Conservation (phyloP, 2,797 vertebrate species). For the Xenops minutus region DNA sequence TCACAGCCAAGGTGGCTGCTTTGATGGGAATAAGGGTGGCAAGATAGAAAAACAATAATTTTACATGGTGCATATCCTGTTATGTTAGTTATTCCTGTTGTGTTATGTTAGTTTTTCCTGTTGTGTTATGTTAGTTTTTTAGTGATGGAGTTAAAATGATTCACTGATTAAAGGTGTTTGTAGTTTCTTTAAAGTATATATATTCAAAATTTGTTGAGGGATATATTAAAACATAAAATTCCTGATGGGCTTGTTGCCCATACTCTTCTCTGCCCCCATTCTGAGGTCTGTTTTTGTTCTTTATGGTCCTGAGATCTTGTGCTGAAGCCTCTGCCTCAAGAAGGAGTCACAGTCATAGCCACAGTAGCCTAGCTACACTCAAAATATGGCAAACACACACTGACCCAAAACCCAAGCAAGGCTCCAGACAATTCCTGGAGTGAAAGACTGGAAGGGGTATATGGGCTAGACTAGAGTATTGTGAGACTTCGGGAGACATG, state of each 20-base stretch:
- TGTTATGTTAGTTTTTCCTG: not conserved
- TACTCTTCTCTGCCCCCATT: not conserved
- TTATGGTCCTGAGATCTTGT: not conserved
- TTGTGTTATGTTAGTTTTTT: not conserved
- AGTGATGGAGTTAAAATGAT: not conserved
- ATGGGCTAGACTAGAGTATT: not conserved
- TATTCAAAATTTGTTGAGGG: not conserved
- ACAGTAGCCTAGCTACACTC: not conserved
- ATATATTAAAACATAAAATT: not conserved
- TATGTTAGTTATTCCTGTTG: not conserved
- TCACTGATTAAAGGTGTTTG: not conserved
- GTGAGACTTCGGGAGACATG: not conserved
- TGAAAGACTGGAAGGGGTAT: not conserved
- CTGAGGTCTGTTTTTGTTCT: not conserved
- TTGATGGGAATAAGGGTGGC: not conserved
- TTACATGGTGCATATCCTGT: not conserved
- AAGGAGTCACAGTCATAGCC: not conserved
- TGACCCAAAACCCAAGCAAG: not conserved
- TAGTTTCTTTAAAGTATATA: not conserved
- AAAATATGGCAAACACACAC: not conserved
- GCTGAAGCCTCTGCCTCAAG: not conserved
- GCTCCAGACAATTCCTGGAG: not conserved
- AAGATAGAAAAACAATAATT: not conserved
- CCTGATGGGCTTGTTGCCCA: accelerated
- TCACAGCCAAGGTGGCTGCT: not conserved